Base-by-base conservation (phyloP, 1,140 invertebrate genomes). In the Drosophila mojavensis region DNA sequence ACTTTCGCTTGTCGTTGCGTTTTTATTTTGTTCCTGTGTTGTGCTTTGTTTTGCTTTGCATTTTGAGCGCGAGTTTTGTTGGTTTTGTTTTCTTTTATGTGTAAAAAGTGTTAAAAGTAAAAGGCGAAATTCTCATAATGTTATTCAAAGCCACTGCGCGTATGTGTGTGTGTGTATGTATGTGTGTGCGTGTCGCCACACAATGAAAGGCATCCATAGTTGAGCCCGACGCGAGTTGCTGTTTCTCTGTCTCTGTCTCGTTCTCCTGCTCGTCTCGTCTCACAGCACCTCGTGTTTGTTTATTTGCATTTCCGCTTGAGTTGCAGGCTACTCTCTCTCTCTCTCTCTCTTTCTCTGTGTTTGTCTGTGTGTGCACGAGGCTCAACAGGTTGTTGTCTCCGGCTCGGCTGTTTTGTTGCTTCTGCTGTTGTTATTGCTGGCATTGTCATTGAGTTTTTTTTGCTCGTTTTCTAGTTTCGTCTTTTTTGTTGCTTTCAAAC, bases 241-340 rank as follows among this genome's bases (percentile, higher is more conserved):
- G 50, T 36, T 20, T 39, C 26, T 41, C 45, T 33, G 24, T 63
- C 74, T 41, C 70, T 30, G 41, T 51, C 60, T 70, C 65, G 61
- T 63, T 75, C 68, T 70, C 62, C 41, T 54, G 47, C 62, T 71
- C 71, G 59, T 15, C 45, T 56, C 47, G 56, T 20, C 66, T 45
- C 59, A 24, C 28, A 15, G 10, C 61, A 78, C 70, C 76, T 84
- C 82, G 81, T 88, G 84, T 84, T 89, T 89, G 84, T 89, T 89
- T 89, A 89, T 90, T 89, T 89, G 84, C 84, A 89, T 89, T 89
- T 90, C 85, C 84, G 85, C 85, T 79, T 89, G 85, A 89, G 68
- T 77, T 89, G 84, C 84, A 89, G 71, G 69, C 73, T 77, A 71
- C 80, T 73, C 82, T 60, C 24, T 64, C 10, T 56, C 5, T 68